phyloP scores from a whole-genome alignment of 2,113 vertebrate genomes.

The Dicaeum eximium region DNA sequence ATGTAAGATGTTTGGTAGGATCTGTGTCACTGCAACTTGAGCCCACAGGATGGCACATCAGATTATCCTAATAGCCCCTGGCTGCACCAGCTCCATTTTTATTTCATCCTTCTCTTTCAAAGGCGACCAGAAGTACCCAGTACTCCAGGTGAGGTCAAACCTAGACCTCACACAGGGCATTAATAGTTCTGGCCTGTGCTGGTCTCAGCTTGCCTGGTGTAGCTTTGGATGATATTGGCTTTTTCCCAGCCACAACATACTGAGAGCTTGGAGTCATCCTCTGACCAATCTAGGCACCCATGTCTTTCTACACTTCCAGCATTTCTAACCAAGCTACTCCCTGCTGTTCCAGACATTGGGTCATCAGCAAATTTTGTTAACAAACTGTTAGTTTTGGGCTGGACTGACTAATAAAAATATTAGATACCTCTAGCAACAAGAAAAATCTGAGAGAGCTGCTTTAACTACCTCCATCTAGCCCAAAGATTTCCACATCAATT shows the following conservation, averaged over 20 bases:
- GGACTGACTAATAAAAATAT: neutral
- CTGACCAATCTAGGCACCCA: neutral
- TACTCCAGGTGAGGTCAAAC: neutral
- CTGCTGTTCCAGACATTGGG: conserved; percentile 13
- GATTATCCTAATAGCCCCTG: neutral
- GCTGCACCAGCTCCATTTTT: neutral
- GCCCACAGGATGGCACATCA: neutral
- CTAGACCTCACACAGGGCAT: neutral
- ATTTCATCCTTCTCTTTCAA: neutral
- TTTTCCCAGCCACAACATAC: neutral
- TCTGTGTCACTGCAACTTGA: neutral
- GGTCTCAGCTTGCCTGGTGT: neutral
- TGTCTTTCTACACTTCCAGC: neutral
- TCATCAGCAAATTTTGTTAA: conserved; percentile 14
- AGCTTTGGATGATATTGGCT: neutral
- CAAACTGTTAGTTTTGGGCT: conserved; percentile 10
- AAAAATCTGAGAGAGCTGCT: neutral
- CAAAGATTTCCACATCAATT: neutral
- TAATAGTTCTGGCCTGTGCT: conserved; percentile 9
- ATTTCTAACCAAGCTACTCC: conserved; percentile 9
- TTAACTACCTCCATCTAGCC: neutral
- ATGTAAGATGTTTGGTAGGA: neutral
- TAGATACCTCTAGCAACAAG: neutral
- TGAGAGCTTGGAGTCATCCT: neutral
- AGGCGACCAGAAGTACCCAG: neutral